Conservation (phyloP, 2,113 vertebrate genomes). For the Plecotus auritus region DNA sequence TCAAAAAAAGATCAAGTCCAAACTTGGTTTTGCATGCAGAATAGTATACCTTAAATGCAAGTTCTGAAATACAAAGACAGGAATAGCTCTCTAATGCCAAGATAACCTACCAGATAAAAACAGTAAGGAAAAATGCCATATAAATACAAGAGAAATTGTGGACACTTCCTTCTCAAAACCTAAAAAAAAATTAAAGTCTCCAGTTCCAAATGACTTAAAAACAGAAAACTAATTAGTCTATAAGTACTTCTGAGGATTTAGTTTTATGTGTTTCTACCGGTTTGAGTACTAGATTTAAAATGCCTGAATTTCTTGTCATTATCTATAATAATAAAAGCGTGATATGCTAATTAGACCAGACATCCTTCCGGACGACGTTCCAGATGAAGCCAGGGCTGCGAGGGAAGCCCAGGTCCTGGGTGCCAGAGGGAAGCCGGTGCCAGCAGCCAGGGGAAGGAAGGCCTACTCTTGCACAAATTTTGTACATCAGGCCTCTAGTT, state of each 20-base stretch:
- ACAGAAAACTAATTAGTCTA: not conserved
- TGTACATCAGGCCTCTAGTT: not conserved
- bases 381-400: no score
- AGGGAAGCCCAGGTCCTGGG: no score
- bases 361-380: no score
- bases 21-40: not conserved
- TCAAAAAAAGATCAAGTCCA: not conserved
- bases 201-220: slow-evolving; percentile 6
- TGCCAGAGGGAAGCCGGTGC: no score
- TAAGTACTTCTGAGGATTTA: not conserved
- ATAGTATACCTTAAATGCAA: not conserved
- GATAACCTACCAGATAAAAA: not conserved
- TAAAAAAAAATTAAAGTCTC: not conserved
- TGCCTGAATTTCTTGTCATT: not conserved
- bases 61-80: not conserved
- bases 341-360: no score
- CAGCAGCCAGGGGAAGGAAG: no score
- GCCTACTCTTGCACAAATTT: no score
- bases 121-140: not conserved
- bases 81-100: not conserved
- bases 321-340: not conserved
- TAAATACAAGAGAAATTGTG: not conserved
- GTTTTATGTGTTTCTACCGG: not conserved
- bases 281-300: not conserved
- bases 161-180: not conserved